Base-by-base conservation (phyloP, 2,797 vertebrate genomes). In the Cheracebus regulus region DNA sequence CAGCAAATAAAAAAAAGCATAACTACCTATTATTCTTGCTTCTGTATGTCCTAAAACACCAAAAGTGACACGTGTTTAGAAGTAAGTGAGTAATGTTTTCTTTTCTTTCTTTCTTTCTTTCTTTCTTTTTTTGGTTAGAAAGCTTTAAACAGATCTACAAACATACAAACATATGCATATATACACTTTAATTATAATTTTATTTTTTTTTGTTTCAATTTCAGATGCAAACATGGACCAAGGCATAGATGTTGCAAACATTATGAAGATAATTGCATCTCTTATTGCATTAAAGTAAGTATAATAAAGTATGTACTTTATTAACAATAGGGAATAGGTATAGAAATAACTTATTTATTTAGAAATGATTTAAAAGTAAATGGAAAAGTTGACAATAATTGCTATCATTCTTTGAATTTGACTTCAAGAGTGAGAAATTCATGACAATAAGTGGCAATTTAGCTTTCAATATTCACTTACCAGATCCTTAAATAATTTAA, bases 221-320 rank as follows among this genome's bases (percentile, higher is more conserved):
- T 97, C 98, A 99, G 99, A 99, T 99, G 99, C 99, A 99, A 99
- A 98, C 99, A 98, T 86, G 99, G 99, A 97, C 99, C 99, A 96
- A 99, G 99, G 96, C 99, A 99, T 98, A 99, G 99, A 98, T 99
- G 99, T 98, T 99, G 99, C 98, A 99, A 99, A 98, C 99, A 99
- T 98, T 99, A 99, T 96, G 99, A 99, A 96, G 99, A 99, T 99
- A 99, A 99, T 98, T 99, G 99, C 98, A 99, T 99, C 97, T 99
- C 99, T 80, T 99, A 99, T 97, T 99, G 99, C 98, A 98, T 99
- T 98, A 99, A 99, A 99, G 99, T 99, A 99, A 99, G 99, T 98
- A 98, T 91, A 4, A 83, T 30, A 83, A 96, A 95, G 26, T 83
- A 41, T 90, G 33, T 75, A 3, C 58, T 87, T 87, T 95, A 19